Evolutionary conservation across 2,113 vertebrate species (phyloP), one percentile per base, ranked within the genome.

Genomic region (Acinonyx jubatus): DNA sequence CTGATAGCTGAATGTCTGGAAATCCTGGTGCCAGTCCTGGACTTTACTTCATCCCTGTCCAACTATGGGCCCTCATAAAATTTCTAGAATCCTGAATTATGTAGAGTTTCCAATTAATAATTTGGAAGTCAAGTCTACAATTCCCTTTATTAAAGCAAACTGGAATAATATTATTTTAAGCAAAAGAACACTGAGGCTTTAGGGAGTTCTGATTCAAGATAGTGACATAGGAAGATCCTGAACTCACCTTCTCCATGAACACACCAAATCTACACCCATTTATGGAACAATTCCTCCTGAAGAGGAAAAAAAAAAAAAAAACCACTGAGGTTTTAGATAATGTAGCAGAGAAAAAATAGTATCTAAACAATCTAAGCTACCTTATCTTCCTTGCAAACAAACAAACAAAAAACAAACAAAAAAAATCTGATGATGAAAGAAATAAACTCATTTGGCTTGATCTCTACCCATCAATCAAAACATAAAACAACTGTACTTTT

Each of bases 31-130:
- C 2, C 63, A 25, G 5, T n/a, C 7, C 9, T 50, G 27, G 4
- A 6, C 19, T 33, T 48, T 33, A 33, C 18, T n/a, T 10, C 5
- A 0, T 41, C 0, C 74, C 13, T 52, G 1, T 19, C 3, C 29
- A 38, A 9, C 33, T 41, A 4, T 3, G 15, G 11, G 31, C 16
- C 38, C 19, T 74, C 14, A n/a, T 11, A 27, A 69, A 87, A 80
- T 27, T 9, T 63, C 18, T 18, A 31, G 25, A 16, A n/a, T 4
- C 31, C 19, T 16, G 38, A 38, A 45, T 71, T 84, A 81, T 16
- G 7, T 79, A 87, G 3, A 41, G 16, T 84, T 97, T 92, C 19
- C 91, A 84, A 71, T 29, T 38, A 89, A 52, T 38, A 48, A 81
- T 73, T 29, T 45, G 16, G 3, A 48, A 38, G 29, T 82, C 33